phyloP scores from a whole-genome alignment of 2,113 vertebrate genomes.

The Sphaerodactylus townsendi region DNA sequence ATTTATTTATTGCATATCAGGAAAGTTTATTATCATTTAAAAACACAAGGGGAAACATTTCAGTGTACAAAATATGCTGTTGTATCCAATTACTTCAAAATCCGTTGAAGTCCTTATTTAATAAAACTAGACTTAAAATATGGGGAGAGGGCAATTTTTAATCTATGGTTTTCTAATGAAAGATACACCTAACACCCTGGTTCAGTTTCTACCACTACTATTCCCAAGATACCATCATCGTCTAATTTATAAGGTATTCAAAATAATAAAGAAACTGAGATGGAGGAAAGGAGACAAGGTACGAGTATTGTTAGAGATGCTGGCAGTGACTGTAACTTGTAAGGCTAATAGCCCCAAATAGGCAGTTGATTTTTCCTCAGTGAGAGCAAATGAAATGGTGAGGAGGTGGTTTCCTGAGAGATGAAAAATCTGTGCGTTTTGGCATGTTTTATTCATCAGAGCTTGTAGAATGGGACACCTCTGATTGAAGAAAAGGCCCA shows the following conservation, averaged over 20 bases:
- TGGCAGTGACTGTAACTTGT: too few relatives aligned
- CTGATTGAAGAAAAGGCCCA: too few relatives aligned
- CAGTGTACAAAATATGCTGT: slow-evolving; percentile 23
- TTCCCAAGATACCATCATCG: neutral
- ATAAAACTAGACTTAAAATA: slow-evolving; percentile 16
- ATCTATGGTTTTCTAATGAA: neutral
- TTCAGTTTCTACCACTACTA: slow-evolving; percentile 22
- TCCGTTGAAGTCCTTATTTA: slow-evolving; percentile 5
- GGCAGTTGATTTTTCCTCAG: too few relatives aligned
- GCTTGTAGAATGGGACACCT: too few relatives aligned
- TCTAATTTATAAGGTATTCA: neutral
- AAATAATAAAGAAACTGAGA: neutral
- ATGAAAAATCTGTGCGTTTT: too few relatives aligned
- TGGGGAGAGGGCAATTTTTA: neutral
- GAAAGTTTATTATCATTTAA: slow-evolving; percentile 25
- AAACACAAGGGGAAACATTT: neutral
- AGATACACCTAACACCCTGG: neutral
- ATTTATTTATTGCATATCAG: neutral
- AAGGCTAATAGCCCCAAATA: too few relatives aligned
- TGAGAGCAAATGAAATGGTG: too few relatives aligned
- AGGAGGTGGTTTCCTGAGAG: too few relatives aligned
- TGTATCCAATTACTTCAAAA: neutral
- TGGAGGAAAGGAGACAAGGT: neutral
- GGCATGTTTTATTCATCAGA: too few relatives aligned
- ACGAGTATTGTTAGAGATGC: too few relatives aligned